Evolutionary conservation across 2,113 vertebrate genomes (phyloP), one percentile per base, ranked within the genome.

Genomic region (Takifugu flavidus): DNA sequence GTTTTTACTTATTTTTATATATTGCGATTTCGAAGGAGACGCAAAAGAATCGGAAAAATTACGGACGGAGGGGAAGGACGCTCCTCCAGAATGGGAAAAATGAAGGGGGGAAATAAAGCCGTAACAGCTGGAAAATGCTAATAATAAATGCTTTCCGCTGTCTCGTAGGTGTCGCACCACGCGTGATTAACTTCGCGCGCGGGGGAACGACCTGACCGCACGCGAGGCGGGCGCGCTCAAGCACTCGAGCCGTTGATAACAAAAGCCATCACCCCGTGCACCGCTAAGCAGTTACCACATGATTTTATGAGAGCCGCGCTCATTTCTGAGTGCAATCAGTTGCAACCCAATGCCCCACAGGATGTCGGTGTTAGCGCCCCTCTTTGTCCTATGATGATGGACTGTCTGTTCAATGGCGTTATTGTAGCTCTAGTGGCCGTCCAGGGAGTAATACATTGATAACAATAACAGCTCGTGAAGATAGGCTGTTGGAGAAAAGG

Each of bases 271-370:
- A 69, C 83, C 85, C 82, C 68, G 79, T 78, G 86, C 86, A 80
- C 83, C 57, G 70, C 80, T 77, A 81, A 89, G 88, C 85, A 87
- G 88, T 87, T 89, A 87, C 82, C 86, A 82, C 83, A 88, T 86
- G 82, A 84, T 87, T 88, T 87, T 87, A 89, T 76, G 86, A 83
- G 83, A 72, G 83, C 82, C 67, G 51, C 59, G 82, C 85, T 89
- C 88, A 88, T 88, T 88, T 88, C 86, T 75, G 88, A 86, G 82
- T 62, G 81, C 82, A 88, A 89, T 88, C 85, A 88, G 86, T 78
- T 83, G 83, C 83, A 85, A 84, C 82, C 82, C 82, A 79, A 75
- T 75, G 85, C 83, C 86, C 88, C 81, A 73, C 58, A 86, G 88
- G 82, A 88, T 80, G 85, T 79, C 79, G 70, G 82, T 43, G 83